Evolutionary conservation across 2,113 vertebrate genomes (phyloP), one percentile per base, ranked within the genome.

Genomic region (Rhineura floridana): DNA sequence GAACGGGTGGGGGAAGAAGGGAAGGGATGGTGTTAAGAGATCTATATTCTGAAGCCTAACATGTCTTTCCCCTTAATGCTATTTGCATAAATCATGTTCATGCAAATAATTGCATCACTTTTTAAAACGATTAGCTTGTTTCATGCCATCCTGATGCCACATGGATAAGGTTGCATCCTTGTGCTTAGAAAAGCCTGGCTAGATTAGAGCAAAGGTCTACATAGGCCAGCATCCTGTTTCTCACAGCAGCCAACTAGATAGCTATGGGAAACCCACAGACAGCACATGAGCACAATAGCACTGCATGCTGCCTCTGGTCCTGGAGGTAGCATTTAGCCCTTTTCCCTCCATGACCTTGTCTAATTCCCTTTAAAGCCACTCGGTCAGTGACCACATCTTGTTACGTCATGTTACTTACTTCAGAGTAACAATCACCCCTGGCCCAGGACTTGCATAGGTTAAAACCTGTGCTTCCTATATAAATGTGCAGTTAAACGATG

Each of bases 1-100:
- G 72, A 77, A 65, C 42, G 15, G 48, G 1, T 48, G 84, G n/a
- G 15, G 72, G 10, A 6, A 25, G 39, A 25, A 25, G 42, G 55
- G 55, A 76, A 59, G 84, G 55, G 44, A 6, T 23, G 33, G 13
- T 39, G 44, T 33, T 48, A 48, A 46, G 11, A 4, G 59, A 75
- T 48, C n/a, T 28, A 65, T 79, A 42, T 55, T 87, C 63, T 87
- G 30, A 80, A 25, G 46, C 65, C 59, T 36, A 75, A 48, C 46
- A 44, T 63, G 25, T 11, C n/a, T 73, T 82, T 42, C 70, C 52
- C 33, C 70, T 39, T 76, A 48, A 36, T 76, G 1, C 46, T 23
- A 83, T 88, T 75, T 88, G 72, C 87, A 77, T 39, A n/a, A 46
- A 17, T 63, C 42, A 8, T 76, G 36, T 76, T 55, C 55, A 52